Conservation (phyloP, 2,113 vertebrate species). For the Bettongia penicillata region DNA sequence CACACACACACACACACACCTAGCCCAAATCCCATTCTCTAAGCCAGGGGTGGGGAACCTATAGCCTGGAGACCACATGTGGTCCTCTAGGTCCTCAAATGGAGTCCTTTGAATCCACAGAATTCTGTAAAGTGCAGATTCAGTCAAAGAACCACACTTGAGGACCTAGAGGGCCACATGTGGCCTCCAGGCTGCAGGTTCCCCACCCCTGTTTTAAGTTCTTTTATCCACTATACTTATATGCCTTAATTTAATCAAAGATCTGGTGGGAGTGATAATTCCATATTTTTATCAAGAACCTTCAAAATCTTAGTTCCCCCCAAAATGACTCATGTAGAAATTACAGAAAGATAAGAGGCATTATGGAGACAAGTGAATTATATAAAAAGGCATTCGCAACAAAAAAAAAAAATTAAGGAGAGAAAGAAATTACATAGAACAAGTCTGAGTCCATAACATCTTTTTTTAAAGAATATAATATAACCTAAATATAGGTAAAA, state of each 20-base stretch:
- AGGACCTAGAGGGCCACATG: no score
- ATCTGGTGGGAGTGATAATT: not conserved
- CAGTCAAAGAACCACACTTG: no score
- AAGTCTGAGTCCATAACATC: conserved; percentile 43
- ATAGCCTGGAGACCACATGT: no score
- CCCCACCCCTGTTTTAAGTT: not conserved
- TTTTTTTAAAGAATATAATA: conserved; percentile 5
- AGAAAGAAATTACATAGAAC: conserved; percentile 59
- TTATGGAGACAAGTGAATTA: conserved; percentile 14
- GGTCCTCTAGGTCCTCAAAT: no score
- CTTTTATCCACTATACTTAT: conserved; percentile 11
- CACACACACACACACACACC: no score
- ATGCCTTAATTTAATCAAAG: not conserved
- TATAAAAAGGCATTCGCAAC: conserved; percentile 17
- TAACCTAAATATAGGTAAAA: conserved; percentile 40
- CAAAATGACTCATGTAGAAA: not conserved
- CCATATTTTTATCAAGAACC: not conserved
- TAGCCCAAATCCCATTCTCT: not conserved
- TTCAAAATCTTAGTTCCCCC: not conserved
- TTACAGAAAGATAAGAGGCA: conserved; percentile 17
- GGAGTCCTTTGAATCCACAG: no score
- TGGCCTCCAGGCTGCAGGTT: no score
- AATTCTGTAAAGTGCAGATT: no score
- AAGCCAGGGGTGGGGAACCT: no score
- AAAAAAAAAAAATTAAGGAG: conserved; percentile 59